Evolutionary conservation across 1,140 invertebrate species (phyloP).

Genomic region (Pseudomyrmex flavicornis): DNA sequence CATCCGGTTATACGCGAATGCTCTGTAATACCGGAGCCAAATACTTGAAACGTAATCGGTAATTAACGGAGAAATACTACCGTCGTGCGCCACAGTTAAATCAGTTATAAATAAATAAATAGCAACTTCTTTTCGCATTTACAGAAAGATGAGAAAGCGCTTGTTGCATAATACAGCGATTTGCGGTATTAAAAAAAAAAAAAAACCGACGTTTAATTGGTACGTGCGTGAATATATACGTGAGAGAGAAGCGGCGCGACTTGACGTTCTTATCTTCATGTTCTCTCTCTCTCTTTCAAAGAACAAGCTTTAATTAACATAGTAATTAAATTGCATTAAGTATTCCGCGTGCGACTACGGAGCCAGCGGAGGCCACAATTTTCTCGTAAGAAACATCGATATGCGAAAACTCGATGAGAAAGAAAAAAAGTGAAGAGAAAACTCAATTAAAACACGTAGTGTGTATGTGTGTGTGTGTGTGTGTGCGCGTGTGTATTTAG

Average conservation of each 20-base stretch:
- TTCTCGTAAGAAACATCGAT: background rate
- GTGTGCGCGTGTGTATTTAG: too few relatives aligned
- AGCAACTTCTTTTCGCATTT: too few relatives aligned
- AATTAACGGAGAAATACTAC: background rate
- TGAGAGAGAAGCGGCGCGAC: background rate
- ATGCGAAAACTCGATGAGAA: constrained; percentile 9
- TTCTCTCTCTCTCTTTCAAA: background rate
- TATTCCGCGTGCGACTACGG: background rate
- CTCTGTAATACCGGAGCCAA: background rate
- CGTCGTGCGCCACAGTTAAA: too few relatives aligned
- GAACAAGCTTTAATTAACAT: constrained; percentile 33
- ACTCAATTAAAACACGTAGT: background rate
- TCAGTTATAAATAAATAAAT: too few relatives aligned
- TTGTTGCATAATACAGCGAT: too few relatives aligned
- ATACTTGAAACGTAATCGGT: background rate
- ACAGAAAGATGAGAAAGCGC: too few relatives aligned
- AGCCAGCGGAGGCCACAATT: background rate
- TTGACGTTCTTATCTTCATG: constrained; percentile 8
- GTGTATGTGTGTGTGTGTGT: too few relatives aligned
- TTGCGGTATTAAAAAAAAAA: background rate
- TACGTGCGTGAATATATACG: background rate
- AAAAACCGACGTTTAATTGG: constrained; percentile 17
- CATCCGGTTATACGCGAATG: constrained; percentile 5
- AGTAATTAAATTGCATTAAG: constrained; percentile 31
- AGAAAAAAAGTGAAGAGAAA: background rate